phyloP scores from a whole-genome alignment of 2,888 invertebrate species.

The Chorisops tibialis region DNA sequence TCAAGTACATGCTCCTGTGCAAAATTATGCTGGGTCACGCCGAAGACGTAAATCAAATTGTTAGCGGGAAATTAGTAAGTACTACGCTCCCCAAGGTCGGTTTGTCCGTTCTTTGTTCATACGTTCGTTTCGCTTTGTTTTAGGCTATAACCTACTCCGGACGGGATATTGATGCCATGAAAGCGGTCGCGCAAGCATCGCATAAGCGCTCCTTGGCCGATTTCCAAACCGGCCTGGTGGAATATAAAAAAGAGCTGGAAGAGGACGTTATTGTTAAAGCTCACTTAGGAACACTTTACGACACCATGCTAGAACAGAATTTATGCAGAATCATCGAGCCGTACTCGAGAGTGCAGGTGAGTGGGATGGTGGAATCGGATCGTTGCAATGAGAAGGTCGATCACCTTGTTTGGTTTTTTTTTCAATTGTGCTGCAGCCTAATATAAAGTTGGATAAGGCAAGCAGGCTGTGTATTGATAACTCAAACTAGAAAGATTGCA shows the following conservation, averaged over 20 bases:
- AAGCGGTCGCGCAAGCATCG: slow-evolving; percentile 92
- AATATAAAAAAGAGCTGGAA: slow-evolving; percentile 83
- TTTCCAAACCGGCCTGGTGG: slow-evolving; percentile 85
- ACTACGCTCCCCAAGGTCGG: neutral
- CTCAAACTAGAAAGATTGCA: no score
- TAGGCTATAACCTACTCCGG: slow-evolving; percentile 94
- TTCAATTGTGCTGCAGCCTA: no score
- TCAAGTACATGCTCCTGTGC: slow-evolving; percentile 98
- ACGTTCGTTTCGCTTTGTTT: neutral
- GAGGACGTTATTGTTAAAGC: slow-evolving; percentile 96
- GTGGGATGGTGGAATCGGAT: no score
- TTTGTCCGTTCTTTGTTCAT: no score
- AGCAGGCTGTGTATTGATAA: no score
- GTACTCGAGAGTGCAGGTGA: slow-evolving; percentile 88
- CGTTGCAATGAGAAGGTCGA: no score
- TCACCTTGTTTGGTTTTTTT: no score
- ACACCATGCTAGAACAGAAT: slow-evolving; percentile 99
- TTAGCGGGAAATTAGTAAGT: slow-evolving; percentile 82
- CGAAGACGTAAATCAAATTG: slow-evolving; percentile 91
- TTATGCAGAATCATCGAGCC: slow-evolving; percentile 98
- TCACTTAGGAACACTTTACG: slow-evolving; percentile 94
- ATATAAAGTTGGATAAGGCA: no score
- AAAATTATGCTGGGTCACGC: slow-evolving; percentile 98
- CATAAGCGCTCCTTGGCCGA: slow-evolving; percentile 95
- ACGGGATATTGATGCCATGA: slow-evolving; percentile 96